Evolutionary conservation across 1,140 invertebrate species (phyloP), one percentile per base, ranked within the genome.

Genomic region (Calliphora vicina): DNA sequence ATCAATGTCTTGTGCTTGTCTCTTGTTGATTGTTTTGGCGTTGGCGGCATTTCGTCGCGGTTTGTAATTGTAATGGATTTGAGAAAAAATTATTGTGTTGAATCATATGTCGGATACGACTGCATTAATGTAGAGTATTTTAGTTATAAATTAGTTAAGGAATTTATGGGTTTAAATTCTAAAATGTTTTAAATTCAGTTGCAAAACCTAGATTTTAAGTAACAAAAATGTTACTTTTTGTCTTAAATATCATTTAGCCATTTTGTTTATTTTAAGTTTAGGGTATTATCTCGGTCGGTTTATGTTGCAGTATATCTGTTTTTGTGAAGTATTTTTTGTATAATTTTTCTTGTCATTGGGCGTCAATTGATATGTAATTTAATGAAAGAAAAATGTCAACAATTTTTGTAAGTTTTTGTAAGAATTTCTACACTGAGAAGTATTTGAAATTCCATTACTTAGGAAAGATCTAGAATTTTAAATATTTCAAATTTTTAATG

Each of bases 311-410:
- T 10, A 35, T 35, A 35, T n/a, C n/a, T n/a, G n/a, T n/a, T n/a
- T n/a, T n/a, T n/a, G n/a, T n/a, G n/a, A 35, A 0, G 35, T 8
- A 29, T 35, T 35, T 35, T 35, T 35, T 35, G 35, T 50, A 8
- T 67, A 67, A 67, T 10, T 67, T 67, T 67, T 67, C n/a, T 67
- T 67, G 61, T 67, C n/a, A 67, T 67, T 67, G 61, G 61, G 61
- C 61, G 61, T 67, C 61, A 67, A 67, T 67, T 67, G 61, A 67
- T 25, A 67, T 67, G 61, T 67, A 67, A 67, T 67, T 67, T 23
- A 67, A 67, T 67, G 61, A 67, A 67, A 25, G n/a, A 67, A 67
- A 67, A 67, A 67, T 67, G 61, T 67, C 61, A 67, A 67, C 61
- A 25, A 67, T 67, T 67, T 67, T 10, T 57, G 50, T n/a, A 20